Conservation (phyloP, 2,888 invertebrate genomes). For the Volucella inflata region DNA sequence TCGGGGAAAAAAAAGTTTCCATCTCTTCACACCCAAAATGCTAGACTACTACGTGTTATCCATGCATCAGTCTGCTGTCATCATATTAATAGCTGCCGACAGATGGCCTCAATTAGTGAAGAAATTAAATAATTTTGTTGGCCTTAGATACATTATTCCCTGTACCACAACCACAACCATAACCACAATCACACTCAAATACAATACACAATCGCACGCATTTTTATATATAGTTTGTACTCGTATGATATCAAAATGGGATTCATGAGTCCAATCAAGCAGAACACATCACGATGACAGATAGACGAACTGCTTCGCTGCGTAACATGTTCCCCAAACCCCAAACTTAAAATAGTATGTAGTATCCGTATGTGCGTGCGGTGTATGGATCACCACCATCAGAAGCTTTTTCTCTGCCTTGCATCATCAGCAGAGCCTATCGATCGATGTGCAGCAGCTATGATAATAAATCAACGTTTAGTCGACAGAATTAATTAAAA, state of each 20-base stretch:
- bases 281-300: constrained; percentile 57
- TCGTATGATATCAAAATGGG: constrained; percentile 6
- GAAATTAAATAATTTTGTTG: constrained; percentile 66
- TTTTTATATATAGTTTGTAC: too few relatives aligned
- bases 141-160: constrained; percentile 19
- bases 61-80: constrained; percentile 64
- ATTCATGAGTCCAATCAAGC: constrained; percentile 44
- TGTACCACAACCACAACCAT: not conserved
- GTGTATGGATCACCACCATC: constrained; percentile 45
- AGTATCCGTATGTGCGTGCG: not conserved
- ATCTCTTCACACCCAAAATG: not conserved
- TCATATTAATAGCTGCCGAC: constrained; percentile 70
- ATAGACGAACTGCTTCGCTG: constrained; percentile 29
- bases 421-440: constrained; percentile 20
- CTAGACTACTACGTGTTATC: constrained; percentile 37
- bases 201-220: not conserved
- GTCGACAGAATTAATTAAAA: constrained; percentile 82
- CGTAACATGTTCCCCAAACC: constrained; percentile 21
- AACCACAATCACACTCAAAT: not conserved
- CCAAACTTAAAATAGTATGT: not conserved
- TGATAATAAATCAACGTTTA: constrained; percentile 80
- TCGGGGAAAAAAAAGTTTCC: constrained; percentile 42
- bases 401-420: constrained; percentile 18
- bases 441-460: constrained; percentile 76
- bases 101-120: constrained; percentile 71